A percentile compares a stretch with the other conserved stretches of the same genome.
phyloP scores from a whole-genome alignment of 2,113 vertebrate species.

The Rhinoderma darwinii region DNA sequence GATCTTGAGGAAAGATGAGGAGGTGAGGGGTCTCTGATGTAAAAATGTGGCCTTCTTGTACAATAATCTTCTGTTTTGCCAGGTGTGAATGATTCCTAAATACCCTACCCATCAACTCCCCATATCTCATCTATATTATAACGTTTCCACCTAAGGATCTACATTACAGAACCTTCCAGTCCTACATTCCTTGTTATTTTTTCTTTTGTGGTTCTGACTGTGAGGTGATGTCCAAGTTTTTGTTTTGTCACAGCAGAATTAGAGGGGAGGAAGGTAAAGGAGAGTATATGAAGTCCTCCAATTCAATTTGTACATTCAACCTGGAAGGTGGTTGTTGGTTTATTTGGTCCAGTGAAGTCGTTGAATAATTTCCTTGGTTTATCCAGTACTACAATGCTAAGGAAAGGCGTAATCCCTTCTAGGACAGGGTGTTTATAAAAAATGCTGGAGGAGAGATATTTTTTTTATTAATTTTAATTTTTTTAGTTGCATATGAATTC shows the following conservation, averaged over 20 bases:
- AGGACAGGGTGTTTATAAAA: conserved; percentile 57
- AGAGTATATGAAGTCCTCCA: not conserved
- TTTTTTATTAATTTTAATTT: conserved; percentile 3
- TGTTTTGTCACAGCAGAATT: conserved; percentile 17
- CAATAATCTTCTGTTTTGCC: conserved; percentile 37
- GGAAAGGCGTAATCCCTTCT: conserved; percentile 59
- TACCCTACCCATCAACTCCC: not conserved
- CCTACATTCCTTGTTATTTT: conserved; percentile 36
- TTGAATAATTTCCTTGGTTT: conserved; percentile 47
- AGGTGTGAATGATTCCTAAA: conserved; percentile 29
- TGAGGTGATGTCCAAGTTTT: not conserved
- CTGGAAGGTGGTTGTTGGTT: conserved; percentile 43
- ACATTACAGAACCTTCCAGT: not conserved
- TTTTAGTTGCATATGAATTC: conserved; percentile 31
- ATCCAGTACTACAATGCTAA: not conserved
- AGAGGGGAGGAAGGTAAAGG: not conserved
- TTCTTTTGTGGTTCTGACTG: not conserved
- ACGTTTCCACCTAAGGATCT: not conserved
- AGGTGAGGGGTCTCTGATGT: conserved; percentile 27
- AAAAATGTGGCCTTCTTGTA: conserved; percentile 56
- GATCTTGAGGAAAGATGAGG: conserved; percentile 47
- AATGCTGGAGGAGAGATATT: conserved; percentile 45
- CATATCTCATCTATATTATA: conserved; percentile 13
- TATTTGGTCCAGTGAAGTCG: conserved; percentile 29
- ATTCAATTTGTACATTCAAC: conserved; percentile 32